phyloP scores from a whole-genome alignment of 2,797 vertebrate species.

The Champsocephalus gunnari region DNA sequence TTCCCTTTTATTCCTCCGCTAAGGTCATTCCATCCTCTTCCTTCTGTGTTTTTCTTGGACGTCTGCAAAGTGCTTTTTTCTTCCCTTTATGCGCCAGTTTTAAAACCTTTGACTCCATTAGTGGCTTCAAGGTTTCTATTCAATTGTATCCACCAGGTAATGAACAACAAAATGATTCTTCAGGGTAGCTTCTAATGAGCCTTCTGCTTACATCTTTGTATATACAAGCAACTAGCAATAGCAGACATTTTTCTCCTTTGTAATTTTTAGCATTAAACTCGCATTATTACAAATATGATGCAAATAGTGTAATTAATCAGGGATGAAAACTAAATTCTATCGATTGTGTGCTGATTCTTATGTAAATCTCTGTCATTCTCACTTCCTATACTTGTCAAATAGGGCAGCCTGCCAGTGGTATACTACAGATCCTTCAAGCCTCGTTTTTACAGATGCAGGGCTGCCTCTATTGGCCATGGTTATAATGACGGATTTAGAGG shows the following conservation, averaged over 20 bases:
- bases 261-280: constrained; percentile 14
- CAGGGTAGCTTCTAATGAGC: constrained; percentile 8
- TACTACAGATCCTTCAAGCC: too few relatives aligned
- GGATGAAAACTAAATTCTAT: constrained; percentile 5
- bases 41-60: constrained; percentile 42
- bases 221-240: not conserved
- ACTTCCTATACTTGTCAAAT: too few relatives aligned
- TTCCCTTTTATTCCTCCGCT: constrained; percentile 50
- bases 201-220: constrained; percentile 1
- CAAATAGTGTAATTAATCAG: constrained; percentile 25
- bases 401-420: too few relatives aligned
- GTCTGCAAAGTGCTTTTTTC: constrained; percentile 71
- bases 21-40: constrained; percentile 56
- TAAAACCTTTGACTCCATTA: constrained; percentile 52
- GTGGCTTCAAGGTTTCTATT: constrained; percentile 53
- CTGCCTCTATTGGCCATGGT: too few relatives aligned
- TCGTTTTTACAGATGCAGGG: too few relatives aligned
- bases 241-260: not conserved
- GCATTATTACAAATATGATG: constrained; percentile 25
- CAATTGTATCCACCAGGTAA: constrained; percentile 20
- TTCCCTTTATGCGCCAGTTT: constrained; percentile 49
- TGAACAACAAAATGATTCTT: constrained; percentile 6
- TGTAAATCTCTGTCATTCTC: not conserved
- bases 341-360: not conserved
- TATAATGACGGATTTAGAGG: too few relatives aligned